phyloP scores from a whole-genome alignment of 1,140 invertebrate genomes.

The Lepidurus couesii region DNA sequence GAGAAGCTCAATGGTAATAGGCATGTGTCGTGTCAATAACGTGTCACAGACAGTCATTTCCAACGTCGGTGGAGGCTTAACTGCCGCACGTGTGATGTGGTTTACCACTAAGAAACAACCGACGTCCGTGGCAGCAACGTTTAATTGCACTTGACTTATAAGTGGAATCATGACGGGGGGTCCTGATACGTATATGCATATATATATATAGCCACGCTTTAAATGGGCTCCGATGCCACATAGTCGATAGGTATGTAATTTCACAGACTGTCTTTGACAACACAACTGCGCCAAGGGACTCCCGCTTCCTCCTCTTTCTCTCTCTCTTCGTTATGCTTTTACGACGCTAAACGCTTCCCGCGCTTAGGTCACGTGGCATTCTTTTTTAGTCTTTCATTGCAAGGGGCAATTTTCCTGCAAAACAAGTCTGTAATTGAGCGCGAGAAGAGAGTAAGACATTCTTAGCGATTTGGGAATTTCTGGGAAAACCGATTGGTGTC shows the following conservation, averaged over 20 bases:
- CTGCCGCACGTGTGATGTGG: conserved; percentile 5
- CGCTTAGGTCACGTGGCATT: conserved; percentile 12
- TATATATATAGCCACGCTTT: neutral
- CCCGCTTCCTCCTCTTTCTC: neutral
- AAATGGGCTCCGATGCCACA: neutral
- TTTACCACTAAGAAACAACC: conserved; percentile 15
- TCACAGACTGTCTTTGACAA: neutral
- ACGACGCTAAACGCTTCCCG: neutral
- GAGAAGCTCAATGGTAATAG: neutral
- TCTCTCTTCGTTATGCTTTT: neutral
- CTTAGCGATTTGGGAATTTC: neutral
- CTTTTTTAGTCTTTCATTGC: neutral
- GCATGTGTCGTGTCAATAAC: conserved; percentile 21
- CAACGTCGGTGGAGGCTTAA: neutral
- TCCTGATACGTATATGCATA: neutral
- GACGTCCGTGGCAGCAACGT: neutral
- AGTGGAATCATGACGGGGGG: neutral
- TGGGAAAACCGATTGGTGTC: neutral
- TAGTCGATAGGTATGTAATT: conserved; percentile 18
- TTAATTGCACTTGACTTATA: neutral
- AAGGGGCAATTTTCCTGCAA: neutral
- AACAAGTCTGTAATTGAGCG: neutral
- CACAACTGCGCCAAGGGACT: neutral
- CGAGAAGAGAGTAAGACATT: neutral
- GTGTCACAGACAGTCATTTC: conserved; percentile 4